Evolutionary conservation across 1,140 invertebrate genomes (phyloP).

Genomic region (Panagrolaimus sp.): DNA sequence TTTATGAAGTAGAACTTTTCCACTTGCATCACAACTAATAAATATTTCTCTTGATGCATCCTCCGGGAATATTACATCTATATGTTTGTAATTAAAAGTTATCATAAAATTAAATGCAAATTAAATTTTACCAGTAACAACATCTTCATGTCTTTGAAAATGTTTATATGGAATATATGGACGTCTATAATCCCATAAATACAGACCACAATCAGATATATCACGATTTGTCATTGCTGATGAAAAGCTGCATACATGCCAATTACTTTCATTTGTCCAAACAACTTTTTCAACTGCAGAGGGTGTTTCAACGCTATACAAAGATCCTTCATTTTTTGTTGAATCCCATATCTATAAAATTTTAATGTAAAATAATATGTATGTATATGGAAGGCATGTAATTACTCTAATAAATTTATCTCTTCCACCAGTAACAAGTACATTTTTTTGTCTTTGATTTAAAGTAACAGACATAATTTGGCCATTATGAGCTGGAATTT

Average conservation of each 20-base stretch:
- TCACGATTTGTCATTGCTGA: background rate
- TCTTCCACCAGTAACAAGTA: background rate
- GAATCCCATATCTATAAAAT: background rate
- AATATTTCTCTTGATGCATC: constrained; percentile 4
- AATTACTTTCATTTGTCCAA: constrained; percentile 2
- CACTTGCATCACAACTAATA: background rate
- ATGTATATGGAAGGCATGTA: no score
- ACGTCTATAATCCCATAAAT: constrained; percentile 6
- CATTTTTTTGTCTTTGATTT: background rate
- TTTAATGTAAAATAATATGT: no score
- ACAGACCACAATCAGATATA: background rate
- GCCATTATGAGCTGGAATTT: background rate
- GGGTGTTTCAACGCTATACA: background rate
- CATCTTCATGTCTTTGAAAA: background rate
- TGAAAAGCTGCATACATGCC: constrained; percentile 3
- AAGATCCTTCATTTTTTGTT: background rate
- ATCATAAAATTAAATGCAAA: no score
- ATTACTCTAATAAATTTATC: constrained; percentile 8
- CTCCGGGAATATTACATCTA: background rate
- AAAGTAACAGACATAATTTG: background rate
- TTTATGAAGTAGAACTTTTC: background rate
- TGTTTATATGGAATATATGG: background rate
- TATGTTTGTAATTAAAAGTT: no score
- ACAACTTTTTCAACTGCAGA: background rate
- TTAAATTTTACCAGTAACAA: background rate